Base-by-base conservation (phyloP, 2,888 invertebrate species). In the Escarpia spicata region DNA sequence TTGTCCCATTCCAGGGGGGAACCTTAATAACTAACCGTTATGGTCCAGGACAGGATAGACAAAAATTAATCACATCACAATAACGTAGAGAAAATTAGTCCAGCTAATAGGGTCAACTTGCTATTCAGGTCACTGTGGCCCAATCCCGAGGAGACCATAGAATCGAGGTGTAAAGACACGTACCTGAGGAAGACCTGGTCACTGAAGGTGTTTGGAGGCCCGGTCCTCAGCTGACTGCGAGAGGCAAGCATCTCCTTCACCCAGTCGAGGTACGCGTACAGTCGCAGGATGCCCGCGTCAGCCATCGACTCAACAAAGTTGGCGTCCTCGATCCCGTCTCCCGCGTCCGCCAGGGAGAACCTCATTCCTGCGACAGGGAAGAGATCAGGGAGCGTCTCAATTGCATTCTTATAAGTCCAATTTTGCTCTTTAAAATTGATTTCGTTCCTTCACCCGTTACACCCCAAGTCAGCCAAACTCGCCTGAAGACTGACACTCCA, bases 291-390 rank as follows among this genome's bases (percentile, higher is more conserved):
- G 2, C 98, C 97, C 15, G 99, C 98, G 97, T 99, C 99, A 0
- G 99, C 99, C 94, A 98, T 98, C 94, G 97, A 98, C 96, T 98
- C 99, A 9, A 99, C 98, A 96, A 99, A 99, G 97, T 99, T 99
- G 0, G 99, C 99, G 97, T 99, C 99, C 96, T 99, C 99, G 0
- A 99, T 97, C 0, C 98, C 98, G 97, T 99, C 99, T 0, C 99
- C 99, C 1, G 99, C 98, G 97, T 99, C 99, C 4, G 99, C 99
- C 92, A 99, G 97, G 93, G 98, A 98, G 92, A 99, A 97, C 44
- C 99, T 97, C 98, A 43, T 96, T 90, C 96, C 96, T 96, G 93
- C 0, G 91, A n/a, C 15, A 12, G 91, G 15, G 58, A 75, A 75
- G 75, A 75, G 75, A 75, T 26, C 52, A 52, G 52, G 52, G 52